Evolutionary conservation across 2,888 invertebrate species (phyloP).

Genomic region (Dynastes tityus): DNA sequence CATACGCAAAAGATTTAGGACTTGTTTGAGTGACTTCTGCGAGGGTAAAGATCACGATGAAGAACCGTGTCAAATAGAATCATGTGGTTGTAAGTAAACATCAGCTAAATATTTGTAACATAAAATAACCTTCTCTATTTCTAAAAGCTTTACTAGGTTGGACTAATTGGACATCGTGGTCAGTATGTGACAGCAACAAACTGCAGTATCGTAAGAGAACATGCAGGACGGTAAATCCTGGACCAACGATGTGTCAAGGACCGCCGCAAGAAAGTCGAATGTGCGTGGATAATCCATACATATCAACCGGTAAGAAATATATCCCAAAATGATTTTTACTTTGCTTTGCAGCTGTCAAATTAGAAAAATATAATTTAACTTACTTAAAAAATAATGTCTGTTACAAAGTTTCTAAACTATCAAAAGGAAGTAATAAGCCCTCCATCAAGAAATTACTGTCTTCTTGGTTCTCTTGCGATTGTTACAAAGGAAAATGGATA

Average conservation of each 20-base stretch:
- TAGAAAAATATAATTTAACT: too few species aligned
- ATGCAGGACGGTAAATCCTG: conserved; percentile 74
- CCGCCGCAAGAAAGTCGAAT: conserved; percentile 79
- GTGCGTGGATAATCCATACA: conserved; percentile 68
- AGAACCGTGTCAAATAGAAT: conserved; percentile 80
- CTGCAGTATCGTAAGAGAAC: conserved; percentile 81
- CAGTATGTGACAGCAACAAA: conserved; percentile 76
- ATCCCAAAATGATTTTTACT: too few species aligned
- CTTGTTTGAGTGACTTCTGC: conserved; percentile 74
- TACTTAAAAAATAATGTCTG: too few species aligned
- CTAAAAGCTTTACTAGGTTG: conserved; percentile 78
- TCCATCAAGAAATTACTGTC: too few species aligned
- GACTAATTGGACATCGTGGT: conserved; percentile 85
- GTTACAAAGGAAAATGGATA: too few species aligned
- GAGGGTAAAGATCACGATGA: conserved; percentile 74
- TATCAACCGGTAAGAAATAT: conserved; percentile 42
- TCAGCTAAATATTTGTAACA: conserved; percentile 22
- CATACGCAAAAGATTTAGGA: conserved; percentile 78
- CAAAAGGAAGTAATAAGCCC: too few species aligned
- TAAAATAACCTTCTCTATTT: conserved; percentile 23
- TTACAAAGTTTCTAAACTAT: too few species aligned
- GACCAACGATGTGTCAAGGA: conserved; percentile 79
- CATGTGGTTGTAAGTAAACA: conserved; percentile 76
- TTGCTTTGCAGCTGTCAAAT: too few species aligned
- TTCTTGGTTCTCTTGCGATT: too few species aligned